These are phyloP conservation scores for Silurus lanzhouensis DNA, from an alignment of 2,797 vertebrate genomes.

Conservation along the genomic window DNA sequence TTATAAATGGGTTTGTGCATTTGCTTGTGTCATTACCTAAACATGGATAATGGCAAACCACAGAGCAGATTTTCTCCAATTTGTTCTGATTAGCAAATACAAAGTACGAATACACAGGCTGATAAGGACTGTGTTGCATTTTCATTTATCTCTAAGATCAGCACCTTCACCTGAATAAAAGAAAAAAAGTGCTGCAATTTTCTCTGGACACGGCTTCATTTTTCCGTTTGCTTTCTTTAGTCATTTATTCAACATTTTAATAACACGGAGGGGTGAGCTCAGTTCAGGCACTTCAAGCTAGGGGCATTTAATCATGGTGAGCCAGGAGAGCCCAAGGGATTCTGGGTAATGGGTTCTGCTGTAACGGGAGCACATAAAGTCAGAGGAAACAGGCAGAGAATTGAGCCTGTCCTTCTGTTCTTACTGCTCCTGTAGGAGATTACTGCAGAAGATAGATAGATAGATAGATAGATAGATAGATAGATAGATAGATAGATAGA, in stretches of 20 bases:
- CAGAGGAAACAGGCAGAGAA: slow-evolving; percentile 2
- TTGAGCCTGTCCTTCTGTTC: neutral
- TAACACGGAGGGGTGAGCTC: slow-evolving; percentile 21
- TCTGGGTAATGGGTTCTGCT: slow-evolving; percentile 24
- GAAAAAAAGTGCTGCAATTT: neutral
- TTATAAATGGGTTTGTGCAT: neutral
- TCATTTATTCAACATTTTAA: slow-evolving; percentile 42
- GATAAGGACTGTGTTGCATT: neutral
- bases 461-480: slow-evolving; percentile 31
- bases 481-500: slow-evolving; percentile 38
- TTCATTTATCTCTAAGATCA: neutral
- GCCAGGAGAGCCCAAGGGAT: slow-evolving; percentile 27
- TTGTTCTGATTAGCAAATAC: neutral
- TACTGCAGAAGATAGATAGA: slow-evolving; percentile 5
- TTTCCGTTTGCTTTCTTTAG: slow-evolving; percentile 27
- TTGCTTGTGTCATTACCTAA: neutral
- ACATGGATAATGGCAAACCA: neutral
- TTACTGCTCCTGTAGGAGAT: slow-evolving; percentile 14
- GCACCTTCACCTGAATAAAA: neutral
- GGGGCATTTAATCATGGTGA: slow-evolving; percentile 44
- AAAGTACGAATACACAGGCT: neutral
- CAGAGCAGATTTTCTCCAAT: neutral
- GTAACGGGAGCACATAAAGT: slow-evolving; percentile 38
- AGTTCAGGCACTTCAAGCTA: slow-evolving; percentile 21
- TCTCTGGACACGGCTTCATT: neutral